These are phyloP conservation scores for Brachypterus glaber DNA, from an alignment of 2,888 invertebrate species.

Conservation along the genomic window DNA sequence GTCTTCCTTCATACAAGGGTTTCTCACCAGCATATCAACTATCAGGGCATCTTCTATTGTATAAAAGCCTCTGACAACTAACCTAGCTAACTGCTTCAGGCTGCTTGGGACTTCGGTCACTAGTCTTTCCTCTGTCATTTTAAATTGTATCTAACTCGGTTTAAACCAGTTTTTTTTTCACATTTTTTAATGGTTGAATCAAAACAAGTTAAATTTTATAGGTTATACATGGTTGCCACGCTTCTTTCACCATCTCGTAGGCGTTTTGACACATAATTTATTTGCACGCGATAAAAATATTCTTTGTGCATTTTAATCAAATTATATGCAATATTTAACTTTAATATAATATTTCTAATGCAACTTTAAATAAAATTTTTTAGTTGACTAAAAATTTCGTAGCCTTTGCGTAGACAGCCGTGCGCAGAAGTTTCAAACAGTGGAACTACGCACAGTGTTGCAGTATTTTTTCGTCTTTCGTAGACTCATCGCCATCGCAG, in stretches of 20 bases:
- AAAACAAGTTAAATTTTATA: too few species aligned
- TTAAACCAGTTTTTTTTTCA: too few species aligned
- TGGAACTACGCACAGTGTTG: conserved; percentile 29
- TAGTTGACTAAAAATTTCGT: too few species aligned
- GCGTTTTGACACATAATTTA: neutral
- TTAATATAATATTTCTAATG: too few species aligned
- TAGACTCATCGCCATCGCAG: conserved; percentile 22
- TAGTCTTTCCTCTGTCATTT: conserved; percentile 62
- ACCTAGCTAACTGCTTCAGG: conserved; percentile 81
- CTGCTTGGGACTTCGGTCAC: conserved; percentile 90
- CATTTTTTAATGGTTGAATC: too few species aligned
- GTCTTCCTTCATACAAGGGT: conserved; percentile 91
- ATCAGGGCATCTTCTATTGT: conserved; percentile 88
- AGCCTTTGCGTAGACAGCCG: neutral
- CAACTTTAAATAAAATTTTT: too few species aligned
- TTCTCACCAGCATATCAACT: conserved; percentile 89
- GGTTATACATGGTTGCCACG: neutral
- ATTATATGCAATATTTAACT: too few species aligned
- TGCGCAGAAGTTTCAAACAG: neutral
- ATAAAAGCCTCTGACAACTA: conserved; percentile 90
- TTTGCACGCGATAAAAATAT: too few species aligned
- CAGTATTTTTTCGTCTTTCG: conserved; percentile 19
- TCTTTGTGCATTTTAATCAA: too few species aligned
- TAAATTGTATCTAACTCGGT: conserved; percentile 24
- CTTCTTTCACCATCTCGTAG: conserved; percentile 1